phyloP scores from a whole-genome alignment of 2,888 invertebrate species.

The Hemaris fuciformis region DNA sequence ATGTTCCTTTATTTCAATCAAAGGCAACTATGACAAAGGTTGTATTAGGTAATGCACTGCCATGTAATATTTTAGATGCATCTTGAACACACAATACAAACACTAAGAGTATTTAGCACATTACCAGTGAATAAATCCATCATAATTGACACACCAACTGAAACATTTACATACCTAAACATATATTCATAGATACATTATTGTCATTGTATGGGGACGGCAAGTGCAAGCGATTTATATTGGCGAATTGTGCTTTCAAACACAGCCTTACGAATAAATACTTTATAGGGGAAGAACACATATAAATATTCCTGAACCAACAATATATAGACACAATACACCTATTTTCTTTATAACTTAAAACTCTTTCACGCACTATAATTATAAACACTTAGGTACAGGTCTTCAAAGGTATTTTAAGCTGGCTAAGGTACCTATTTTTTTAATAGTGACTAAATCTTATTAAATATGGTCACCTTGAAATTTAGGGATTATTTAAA shows the following conservation, averaged over 20 bases:
- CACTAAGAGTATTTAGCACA: neutral
- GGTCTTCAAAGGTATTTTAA: too few relatives aligned
- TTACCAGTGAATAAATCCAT: neutral
- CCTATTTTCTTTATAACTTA: neutral
- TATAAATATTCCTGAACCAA: neutral
- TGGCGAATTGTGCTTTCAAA: conserved; percentile 1
- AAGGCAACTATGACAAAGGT: neutral
- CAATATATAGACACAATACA: neutral
- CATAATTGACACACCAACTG: neutral
- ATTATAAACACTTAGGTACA: neutral
- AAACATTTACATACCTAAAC: neutral
- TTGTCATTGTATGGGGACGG: conserved; percentile 6
- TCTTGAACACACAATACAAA: neutral
- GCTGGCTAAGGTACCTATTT: too few relatives aligned
- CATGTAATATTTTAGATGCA: neutral
- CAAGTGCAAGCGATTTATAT: conserved; percentile 1
- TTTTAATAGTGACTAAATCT: too few relatives aligned
- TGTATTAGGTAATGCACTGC: neutral
- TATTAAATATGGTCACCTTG: too few relatives aligned
- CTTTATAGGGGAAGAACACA: neutral
- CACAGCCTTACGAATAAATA: neutral
- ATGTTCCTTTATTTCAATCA: neutral
- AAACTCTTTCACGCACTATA: neutral
- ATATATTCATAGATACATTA: neutral
- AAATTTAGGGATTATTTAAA: too few relatives aligned